A percentile compares a stretch with the other conserved stretches of the same genome.
phyloP scores from a whole-genome alignment of 2,113 vertebrate genomes.

The Gymnocephalus cernua region DNA sequence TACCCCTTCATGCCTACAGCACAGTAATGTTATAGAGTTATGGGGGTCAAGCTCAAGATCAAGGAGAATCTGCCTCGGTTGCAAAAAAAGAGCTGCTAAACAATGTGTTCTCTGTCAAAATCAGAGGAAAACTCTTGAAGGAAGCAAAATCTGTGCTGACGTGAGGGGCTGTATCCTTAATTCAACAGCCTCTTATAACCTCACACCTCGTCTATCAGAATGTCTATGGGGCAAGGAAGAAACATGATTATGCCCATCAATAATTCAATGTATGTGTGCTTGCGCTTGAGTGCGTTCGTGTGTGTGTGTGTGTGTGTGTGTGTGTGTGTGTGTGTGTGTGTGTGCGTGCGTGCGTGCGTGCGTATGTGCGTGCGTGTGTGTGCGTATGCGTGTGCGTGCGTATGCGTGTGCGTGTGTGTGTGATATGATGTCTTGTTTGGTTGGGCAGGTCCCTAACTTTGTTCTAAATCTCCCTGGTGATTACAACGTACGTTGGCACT shows the following conservation, averaged over 20 bases:
- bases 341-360: background rate
- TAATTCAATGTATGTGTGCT: conserved; percentile 77
- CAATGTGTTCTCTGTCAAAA: conserved; percentile 79
- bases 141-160: conserved; percentile 82
- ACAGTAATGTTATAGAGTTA: conserved; percentile 73
- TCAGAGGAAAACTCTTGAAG: conserved; percentile 72
- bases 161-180: conserved; percentile 73
- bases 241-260: conserved; percentile 84
- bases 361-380: background rate
- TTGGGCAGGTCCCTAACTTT: conserved; percentile 69
- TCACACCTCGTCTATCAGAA: conserved; percentile 80
- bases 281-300: conserved; percentile 36
- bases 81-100: conserved; percentile 73
- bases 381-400: conserved; percentile 21
- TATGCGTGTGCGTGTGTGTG: conserved; percentile 27
- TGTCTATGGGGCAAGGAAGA: conserved; percentile 75
- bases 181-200: conserved; percentile 80
- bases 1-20: conserved; percentile 53
- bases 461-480: conserved; percentile 78
- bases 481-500: conserved; percentile 66
- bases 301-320: conserved; percentile 13
- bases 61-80: conserved; percentile 76
- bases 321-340: background rate
- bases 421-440: conserved; percentile 75
- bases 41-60: conserved; percentile 79